Evolutionary conservation across 2,113 vertebrate species (phyloP), one percentile per base, ranked within the genome.

Genomic region (Sterrhoptilus dennistouni): DNA sequence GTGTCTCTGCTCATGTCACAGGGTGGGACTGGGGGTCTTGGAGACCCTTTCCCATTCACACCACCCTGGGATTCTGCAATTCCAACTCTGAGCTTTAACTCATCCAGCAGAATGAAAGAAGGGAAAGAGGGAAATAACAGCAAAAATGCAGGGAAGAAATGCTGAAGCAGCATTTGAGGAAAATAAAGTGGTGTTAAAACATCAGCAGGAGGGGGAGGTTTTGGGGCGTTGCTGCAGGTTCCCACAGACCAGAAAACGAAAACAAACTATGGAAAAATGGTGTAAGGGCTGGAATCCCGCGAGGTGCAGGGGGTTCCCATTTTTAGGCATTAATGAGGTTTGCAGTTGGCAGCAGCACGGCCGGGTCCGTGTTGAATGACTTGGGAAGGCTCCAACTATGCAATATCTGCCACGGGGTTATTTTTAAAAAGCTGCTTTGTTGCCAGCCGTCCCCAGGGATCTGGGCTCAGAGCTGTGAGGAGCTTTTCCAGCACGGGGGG

Each of bases 351-450:
- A 57, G 76, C 14, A 8, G 71, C 12, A 27, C 35, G 27, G 20
- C 28, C 22, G 11, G 44, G 11, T 29, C 84, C 40, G 2, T 7
- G 75, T 22, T 3, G 54, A 60, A 21, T 52, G 24, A 2, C 9
- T 27, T 92, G 92, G 82, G 72, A 35, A 27, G 61, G 72, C 13
- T 52, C 89, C 95, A 92, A 1, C 31, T 21, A 2, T 42, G 83
- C 72, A 52, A 24, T 71, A 23, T 57, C 72, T 95, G 95, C 95
- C 84, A 71, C 81, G 3, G 80, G 75, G 84, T 49, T 96, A 83
- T 91, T 95, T 93, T 89, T 91, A 40, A 80, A 80, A 61, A 49
- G 71, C 82, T 3, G 45, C 82, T 83, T 71, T 84, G 91, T 57
- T 72, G 82, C 81, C 93, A 90, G 91, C 78, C 68, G 4, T 90